These are phyloP conservation scores for Tenthredo distinguenda DNA, from an alignment of 2,888 invertebrate species.

Conservation along the genomic window DNA sequence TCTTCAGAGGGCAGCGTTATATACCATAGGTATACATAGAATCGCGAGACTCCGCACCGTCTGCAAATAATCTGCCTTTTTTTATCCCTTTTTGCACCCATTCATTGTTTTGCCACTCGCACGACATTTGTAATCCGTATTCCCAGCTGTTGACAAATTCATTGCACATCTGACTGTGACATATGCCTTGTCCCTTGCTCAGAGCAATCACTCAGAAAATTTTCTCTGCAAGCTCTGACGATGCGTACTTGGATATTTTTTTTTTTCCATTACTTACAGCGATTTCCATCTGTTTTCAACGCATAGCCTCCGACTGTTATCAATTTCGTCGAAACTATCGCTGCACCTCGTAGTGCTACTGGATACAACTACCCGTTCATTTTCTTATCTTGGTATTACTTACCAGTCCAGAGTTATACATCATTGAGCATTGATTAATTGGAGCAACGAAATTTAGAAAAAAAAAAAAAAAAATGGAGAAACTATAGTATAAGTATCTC, in stretches of 20 bases:
- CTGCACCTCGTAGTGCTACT: no score
- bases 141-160: not conserved
- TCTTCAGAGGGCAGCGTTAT: not conserved
- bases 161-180: not conserved
- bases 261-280: not conserved
- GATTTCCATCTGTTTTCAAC: not conserved
- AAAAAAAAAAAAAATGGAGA: no score
- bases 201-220: conserved; percentile 5
- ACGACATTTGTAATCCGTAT: not conserved
- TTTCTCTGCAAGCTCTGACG: not conserved
- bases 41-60: not conserved
- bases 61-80: not conserved
- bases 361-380: no score
- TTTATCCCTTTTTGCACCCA: not conserved
- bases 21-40: not conserved
- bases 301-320: not conserved
- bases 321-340: no score
- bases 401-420: no score
- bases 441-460: no score
- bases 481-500: no score
- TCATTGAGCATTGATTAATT: no score
- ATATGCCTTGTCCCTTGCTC: not conserved
- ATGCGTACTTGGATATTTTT: not conserved
- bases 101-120: not conserved
- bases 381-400: no score